These are phyloP conservation scores for Macropus fuliginosus DNA, from an alignment of 2,797 vertebrate genomes.

Conservation along the genomic window DNA sequence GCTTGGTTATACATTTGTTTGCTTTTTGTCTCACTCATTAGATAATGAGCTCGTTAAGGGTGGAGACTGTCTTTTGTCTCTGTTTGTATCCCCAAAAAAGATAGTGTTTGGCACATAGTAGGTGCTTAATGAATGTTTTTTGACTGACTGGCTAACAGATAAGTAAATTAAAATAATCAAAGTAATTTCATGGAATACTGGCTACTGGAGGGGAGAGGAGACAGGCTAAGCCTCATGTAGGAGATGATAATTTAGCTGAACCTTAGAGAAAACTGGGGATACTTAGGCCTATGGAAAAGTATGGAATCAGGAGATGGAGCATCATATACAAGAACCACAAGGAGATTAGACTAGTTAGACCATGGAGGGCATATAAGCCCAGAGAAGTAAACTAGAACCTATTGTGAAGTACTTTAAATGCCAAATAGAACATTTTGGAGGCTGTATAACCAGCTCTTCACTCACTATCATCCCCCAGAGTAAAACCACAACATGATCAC, in stretches of 20 bases:
- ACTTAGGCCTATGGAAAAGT: background rate
- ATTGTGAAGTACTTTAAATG: background rate
- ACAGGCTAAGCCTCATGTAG: background rate
- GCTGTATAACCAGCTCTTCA: background rate
- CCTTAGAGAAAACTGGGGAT: background rate
- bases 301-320: background rate
- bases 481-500: slow-evolving; percentile 41
- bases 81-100: background rate
- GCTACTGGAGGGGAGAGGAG: background rate
- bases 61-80: background rate
- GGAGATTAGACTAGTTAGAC: background rate
- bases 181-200: background rate
- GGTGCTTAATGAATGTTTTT: background rate
- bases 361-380: background rate
- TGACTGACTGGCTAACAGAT: background rate
- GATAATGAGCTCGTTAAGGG: background rate
- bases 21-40: background rate
- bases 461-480: slow-evolving; percentile 18
- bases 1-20: too few relatives aligned
- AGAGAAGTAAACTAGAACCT: background rate
- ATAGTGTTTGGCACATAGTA: background rate
- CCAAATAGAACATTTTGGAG: background rate
- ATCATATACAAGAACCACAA: background rate
- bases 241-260: background rate
- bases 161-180: background rate